Conservation (phyloP, 2,113 vertebrate genomes). For the Vombatus ursinus region DNA sequence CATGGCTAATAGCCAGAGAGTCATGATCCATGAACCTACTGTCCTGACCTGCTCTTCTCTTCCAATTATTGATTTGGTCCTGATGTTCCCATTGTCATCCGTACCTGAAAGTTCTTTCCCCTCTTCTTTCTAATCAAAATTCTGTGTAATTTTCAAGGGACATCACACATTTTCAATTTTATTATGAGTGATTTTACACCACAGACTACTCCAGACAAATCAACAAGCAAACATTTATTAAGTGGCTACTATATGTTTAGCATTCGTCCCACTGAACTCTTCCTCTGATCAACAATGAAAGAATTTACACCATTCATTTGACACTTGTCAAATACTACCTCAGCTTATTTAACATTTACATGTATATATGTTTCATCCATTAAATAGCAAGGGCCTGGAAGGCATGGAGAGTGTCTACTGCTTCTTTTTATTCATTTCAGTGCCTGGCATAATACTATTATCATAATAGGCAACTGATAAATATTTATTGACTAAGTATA, state of each 20-base stretch:
- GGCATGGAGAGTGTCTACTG: accelerated
- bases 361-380: background rate
- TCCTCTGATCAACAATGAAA: background rate
- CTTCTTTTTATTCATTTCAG: background rate
- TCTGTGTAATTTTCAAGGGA: background rate
- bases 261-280: background rate
- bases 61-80: background rate
- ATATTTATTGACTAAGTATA: background rate
- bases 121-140: background rate
- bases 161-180: background rate
- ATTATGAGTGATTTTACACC: background rate
- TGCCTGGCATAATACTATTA: background rate
- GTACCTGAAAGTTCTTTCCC: background rate
- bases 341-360: background rate
- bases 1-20: background rate
- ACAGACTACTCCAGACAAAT: background rate
- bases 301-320: background rate
- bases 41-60: background rate
- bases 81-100: background rate
- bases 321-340: background rate
- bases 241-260: background rate
- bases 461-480: background rate
- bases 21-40: background rate
- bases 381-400: background rate
- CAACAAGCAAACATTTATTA: background rate